Percentiles rank a stretch among this genome's conserved stretches.
These are phyloP conservation scores for Pediacus dermestoides DNA, from an alignment of 2,888 invertebrate species.

Conservation along the genomic window DNA sequence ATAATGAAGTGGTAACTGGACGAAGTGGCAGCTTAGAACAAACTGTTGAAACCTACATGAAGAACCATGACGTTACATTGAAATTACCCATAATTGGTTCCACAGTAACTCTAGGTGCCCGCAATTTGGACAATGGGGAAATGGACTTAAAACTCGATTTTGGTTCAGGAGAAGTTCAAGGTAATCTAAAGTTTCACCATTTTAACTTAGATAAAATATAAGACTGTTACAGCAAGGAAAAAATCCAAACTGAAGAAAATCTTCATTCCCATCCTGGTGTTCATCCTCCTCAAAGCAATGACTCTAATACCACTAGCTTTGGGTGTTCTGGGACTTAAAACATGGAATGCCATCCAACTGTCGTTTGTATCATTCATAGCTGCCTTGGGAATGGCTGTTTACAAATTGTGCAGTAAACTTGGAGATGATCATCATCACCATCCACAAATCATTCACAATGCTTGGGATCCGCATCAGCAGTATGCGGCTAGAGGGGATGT, in stretches of 20 bases:
- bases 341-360: constrained; percentile 82
- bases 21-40: constrained; percentile 23
- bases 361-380: constrained; percentile 85
- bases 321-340: constrained; percentile 79
- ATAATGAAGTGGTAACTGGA: constrained; percentile 15
- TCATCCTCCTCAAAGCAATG: constrained; percentile 80
- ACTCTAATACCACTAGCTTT: constrained; percentile 80
- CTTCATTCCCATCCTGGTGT: constrained; percentile 76
- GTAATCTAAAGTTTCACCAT: constrained; percentile 23
- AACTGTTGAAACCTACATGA: constrained; percentile 62
- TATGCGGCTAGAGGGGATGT: constrained; percentile 47
- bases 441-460: constrained; percentile 54
- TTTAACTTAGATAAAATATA: constrained; percentile 24
- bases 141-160: constrained; percentile 69
- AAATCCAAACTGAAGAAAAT: constrained; percentile 80
- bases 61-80: constrained; percentile 73
- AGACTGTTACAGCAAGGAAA: constrained; percentile 59
- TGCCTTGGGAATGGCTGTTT: constrained; percentile 77
- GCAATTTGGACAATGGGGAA: constrained; percentile 72
- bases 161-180: constrained; percentile 45
- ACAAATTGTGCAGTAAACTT: constrained; percentile 83
- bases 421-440: constrained; percentile 64
- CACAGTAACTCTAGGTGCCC: constrained; percentile 69
- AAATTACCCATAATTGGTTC: constrained; percentile 70
- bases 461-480: constrained; percentile 48